Percentiles rank a stretch among this genome's conserved stretches.
These are phyloP conservation scores for Bombus turneri DNA, from an alignment of 1,140 invertebrate genomes.

Conservation along the genomic window DNA sequence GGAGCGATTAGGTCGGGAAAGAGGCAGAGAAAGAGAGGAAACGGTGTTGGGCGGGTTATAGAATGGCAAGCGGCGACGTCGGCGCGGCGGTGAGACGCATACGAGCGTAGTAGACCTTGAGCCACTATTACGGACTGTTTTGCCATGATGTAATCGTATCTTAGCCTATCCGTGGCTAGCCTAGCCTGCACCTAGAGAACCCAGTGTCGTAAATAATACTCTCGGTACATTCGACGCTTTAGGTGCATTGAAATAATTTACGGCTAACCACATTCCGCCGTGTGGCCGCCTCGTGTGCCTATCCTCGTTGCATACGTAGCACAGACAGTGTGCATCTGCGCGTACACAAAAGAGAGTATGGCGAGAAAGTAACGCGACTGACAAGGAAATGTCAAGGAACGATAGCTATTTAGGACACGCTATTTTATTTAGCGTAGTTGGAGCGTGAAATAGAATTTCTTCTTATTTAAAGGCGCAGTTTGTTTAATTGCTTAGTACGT, in stretches of 20 bases:
- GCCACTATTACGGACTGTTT: slow-evolving; percentile 74
- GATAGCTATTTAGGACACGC: background rate
- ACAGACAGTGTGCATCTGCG: background rate
- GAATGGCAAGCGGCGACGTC: background rate
- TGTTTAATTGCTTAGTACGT: no score
- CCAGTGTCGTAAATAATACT: slow-evolving; percentile 69
- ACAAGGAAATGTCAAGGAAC: background rate
- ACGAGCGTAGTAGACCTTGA: slow-evolving; percentile 70
- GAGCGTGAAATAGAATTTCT: no score
- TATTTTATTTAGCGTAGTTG: no score
- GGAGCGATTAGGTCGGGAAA: background rate
- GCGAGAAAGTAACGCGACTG: background rate
- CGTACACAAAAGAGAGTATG: background rate
- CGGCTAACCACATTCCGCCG: slow-evolving; percentile 54
- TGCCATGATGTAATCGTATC: slow-evolving; percentile 72
- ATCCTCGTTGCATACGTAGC: background rate
- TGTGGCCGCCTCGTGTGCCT: slow-evolving; percentile 25
- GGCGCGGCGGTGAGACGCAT: slow-evolving; percentile 27
- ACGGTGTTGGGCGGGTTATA: background rate
- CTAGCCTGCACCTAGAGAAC: slow-evolving; percentile 61
- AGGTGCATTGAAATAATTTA: slow-evolving; percentile 68
- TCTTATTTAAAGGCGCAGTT: no score
- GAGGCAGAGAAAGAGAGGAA: background rate
- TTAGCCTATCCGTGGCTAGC: slow-evolving; percentile 56
- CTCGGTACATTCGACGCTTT: slow-evolving; percentile 48